Evolutionary conservation across 2,113 vertebrate species (phyloP).

Genomic region (Tylochromis polylepis): DNA sequence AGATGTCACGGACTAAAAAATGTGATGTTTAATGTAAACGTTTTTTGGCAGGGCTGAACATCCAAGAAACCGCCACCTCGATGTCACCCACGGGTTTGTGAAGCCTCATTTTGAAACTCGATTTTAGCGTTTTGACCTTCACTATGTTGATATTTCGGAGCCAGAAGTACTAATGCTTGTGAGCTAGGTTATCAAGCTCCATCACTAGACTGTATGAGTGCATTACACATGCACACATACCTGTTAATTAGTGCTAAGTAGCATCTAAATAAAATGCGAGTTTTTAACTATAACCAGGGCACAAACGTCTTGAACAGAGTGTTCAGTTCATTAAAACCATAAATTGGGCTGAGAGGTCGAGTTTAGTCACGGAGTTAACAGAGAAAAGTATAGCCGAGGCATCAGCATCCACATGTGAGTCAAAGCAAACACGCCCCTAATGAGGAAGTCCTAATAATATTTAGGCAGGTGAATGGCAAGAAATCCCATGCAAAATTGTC

Average conservation of each 20-base stretch:
- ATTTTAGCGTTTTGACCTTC: rapidly evolving
- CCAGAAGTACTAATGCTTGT: background rate
- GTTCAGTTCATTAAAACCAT: background rate
- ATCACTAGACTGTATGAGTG: background rate
- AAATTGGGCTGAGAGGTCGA: background rate
- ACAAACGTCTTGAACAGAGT: rapidly evolving
- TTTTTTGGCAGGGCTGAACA: no score
- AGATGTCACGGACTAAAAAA: background rate
- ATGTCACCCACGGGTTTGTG: background rate
- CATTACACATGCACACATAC: rapidly evolving
- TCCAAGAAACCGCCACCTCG: background rate
- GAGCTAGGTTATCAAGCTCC: background rate
- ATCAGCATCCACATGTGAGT: background rate
- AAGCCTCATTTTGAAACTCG: background rate
- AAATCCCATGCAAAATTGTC: background rate
- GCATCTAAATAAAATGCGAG: background rate
- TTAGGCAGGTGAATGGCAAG: background rate
- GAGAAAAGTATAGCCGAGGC: background rate
- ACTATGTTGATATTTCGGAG: background rate
- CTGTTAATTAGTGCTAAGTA: background rate
- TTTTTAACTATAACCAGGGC: background rate
- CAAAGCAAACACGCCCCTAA: background rate
- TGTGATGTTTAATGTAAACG: background rate
- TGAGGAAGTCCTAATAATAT: background rate
- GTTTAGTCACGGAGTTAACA: background rate